A percentile compares a stretch with the other conserved stretches of the same genome.
These are phyloP conservation scores for Struthidea cinerea DNA, from an alignment of 2,113 vertebrate genomes.

Conservation along the genomic window DNA sequence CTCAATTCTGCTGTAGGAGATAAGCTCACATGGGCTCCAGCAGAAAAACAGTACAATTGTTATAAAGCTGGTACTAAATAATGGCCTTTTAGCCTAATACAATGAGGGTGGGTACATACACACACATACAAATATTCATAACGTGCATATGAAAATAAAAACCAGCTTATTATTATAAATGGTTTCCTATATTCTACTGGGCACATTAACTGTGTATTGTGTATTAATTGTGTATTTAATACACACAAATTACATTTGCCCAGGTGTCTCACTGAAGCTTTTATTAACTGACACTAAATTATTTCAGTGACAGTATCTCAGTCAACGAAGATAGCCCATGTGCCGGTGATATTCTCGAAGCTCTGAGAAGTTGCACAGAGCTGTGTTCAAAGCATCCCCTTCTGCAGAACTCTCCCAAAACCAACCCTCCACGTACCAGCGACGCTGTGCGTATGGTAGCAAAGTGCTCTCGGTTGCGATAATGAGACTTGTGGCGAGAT, in stretches of 20 bases:
- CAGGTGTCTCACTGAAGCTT: not conserved
- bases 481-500: slow-evolving; percentile 86
- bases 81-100: not conserved
- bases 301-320: not conserved
- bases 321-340: not conserved
- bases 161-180: not conserved
- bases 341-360: not conserved
- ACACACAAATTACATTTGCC: not conserved
- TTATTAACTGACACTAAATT: not conserved
- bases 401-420: not conserved
- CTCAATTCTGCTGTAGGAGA: slow-evolving; percentile 5
- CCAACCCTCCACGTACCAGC: slow-evolving; percentile 74
- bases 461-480: slow-evolving; percentile 97
- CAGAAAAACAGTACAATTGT: not conserved
- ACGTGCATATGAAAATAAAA: not conserved
- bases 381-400: not conserved
- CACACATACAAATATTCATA: not conserved
- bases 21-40: not conserved
- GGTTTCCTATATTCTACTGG: not conserved
- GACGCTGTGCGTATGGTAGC: slow-evolving; percentile 97
- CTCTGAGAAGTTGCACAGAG: not conserved
- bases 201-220: too few relatives aligned
- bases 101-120: not conserved
- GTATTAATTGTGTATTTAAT: too few relatives aligned
- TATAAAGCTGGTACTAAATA: not conserved